Base-by-base conservation (phyloP, 2,797 vertebrate genomes). In the Austrolebias charrua region DNA sequence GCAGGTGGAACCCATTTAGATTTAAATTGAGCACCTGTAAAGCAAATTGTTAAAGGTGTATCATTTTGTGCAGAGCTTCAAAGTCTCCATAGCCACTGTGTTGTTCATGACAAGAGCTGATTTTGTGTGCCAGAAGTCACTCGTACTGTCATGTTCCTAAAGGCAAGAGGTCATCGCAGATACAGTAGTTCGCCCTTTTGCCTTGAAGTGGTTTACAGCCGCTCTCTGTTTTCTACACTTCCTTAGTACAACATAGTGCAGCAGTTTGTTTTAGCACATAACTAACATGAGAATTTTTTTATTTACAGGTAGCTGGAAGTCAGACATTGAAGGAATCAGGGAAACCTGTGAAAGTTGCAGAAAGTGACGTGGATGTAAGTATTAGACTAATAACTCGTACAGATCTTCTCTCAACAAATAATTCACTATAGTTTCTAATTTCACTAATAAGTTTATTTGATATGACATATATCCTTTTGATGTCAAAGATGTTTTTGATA, bases 361-460 rank as follows among this genome's bases (percentile, higher is more conserved):
- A 98, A 84, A 98, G 97, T 60, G 95, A 98, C 55, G 93, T 93
- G 74, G 96, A 98, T 51, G 97, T 98, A 81, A 96, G 97, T 97
- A 77, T 18, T 3, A 33, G 35, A 56, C 66, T 14, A 15, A 31
- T 12, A 11, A 7, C 0, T 4, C 29, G 18, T 51, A 10, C 38
- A 18, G 11, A 8, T 42, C 14, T 54, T 14, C 10, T 11, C 28
- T 46, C 31, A 20, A 6, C 20, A 40, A 7, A 55, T 45, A 45
- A 45, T 29, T 14, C 2, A 13, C 16, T 9, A 12, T 35, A 16
- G 1, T 14, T 10, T 13, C 6, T 12, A 28, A 9, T 14, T 53
- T 12, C 13, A 44, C 42, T 66, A 46, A 11, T 24, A 9, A 4
- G 5, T 62, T 63, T 55, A 55, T 40, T 40, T 40, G 31, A 6